Percentiles rank a stretch among this genome's conserved stretches.
Evolutionary conservation across 2,113 vertebrate genomes (phyloP).

Genomic region (Neoarius graeffei): DNA sequence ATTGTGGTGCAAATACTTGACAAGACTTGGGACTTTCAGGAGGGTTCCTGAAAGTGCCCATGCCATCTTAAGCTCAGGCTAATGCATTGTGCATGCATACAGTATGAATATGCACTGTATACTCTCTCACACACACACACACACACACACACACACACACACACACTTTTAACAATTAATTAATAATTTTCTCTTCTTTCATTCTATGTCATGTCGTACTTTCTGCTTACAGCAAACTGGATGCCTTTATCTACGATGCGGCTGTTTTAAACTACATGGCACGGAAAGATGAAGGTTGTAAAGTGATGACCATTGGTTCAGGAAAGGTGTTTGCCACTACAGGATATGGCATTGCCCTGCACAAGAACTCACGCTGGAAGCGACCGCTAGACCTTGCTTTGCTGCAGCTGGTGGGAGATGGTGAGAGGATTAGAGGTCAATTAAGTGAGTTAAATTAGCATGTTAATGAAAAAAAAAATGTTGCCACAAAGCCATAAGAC

Average conservation of each 20-base stretch:
- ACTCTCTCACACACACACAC: background rate
- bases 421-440: constrained; percentile 62
- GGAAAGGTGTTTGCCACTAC: constrained; percentile 92
- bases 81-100: constrained; percentile 29
- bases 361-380: constrained; percentile 90
- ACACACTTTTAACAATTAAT: background rate
- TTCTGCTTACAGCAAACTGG: constrained; percentile 80
- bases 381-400: constrained; percentile 85
- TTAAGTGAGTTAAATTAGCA: background rate
- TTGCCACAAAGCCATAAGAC: background rate
- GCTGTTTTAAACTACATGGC: constrained; percentile 94
- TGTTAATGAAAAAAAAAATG: background rate
- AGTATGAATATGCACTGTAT: constrained; percentile 7
- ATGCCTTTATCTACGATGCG: constrained; percentile 91
- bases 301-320: constrained; percentile 90
- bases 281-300: constrained; percentile 89
- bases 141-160: background rate
- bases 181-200: background rate
- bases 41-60: background rate
- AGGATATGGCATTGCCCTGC: constrained; percentile 86
- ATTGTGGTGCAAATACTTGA: background rate
- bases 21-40: background rate
- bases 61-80: background rate
- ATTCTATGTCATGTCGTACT: background rate
- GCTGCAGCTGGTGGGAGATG: constrained; percentile 88